Percentiles rank a stretch among this genome's conserved stretches.
Conservation (phyloP, 2,797 vertebrate species). For the Spinus olivaceus region DNA sequence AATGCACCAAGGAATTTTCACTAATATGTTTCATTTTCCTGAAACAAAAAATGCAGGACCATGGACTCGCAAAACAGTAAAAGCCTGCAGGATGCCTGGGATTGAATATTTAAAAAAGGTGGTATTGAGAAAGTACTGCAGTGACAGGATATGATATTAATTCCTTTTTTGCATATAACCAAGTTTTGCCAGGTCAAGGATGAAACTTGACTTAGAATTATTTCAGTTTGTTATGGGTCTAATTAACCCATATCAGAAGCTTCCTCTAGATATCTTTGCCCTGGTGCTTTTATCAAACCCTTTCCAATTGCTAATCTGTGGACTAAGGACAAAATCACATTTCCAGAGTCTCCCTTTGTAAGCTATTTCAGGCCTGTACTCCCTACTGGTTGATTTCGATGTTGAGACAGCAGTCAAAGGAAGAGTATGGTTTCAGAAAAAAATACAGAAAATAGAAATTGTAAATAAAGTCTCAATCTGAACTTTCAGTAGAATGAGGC, state of each 20-base stretch:
- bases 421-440: not conserved
- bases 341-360: not conserved
- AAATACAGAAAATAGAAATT: not conserved
- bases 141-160: not conserved
- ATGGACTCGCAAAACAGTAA: not conserved
- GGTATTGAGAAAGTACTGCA: not conserved
- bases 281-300: not conserved
- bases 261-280: not conserved
- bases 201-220: not conserved
- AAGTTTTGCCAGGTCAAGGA: not conserved
- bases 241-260: not conserved
- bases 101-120: not conserved
- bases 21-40: not conserved
- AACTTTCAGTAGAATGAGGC: not conserved
- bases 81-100: not conserved
- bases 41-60: not conserved
- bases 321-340: not conserved
- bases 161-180: not conserved
- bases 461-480: not conserved
- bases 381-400: not conserved
- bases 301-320: rapidly evolving
- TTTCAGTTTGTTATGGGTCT: not conserved
- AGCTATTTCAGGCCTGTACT: not conserved
- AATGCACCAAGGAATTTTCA: not conserved
- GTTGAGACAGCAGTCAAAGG: not conserved